These are phyloP conservation scores for Protosalanx chinensis DNA, from an alignment of 2,797 vertebrate genomes.

Conservation along the genomic window DNA sequence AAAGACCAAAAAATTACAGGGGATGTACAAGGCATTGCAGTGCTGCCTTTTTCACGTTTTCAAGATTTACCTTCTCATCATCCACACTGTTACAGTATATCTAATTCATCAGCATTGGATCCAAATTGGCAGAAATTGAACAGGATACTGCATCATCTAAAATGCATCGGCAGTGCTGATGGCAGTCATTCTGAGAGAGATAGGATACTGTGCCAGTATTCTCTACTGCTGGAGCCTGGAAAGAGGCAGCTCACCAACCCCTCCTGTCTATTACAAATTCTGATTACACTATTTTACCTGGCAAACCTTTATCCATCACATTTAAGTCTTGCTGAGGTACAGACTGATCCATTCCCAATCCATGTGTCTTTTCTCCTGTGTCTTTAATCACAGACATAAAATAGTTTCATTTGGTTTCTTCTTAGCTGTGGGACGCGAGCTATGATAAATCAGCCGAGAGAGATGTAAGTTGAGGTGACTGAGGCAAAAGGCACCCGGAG, in stretches of 20 bases:
- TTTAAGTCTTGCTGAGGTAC: background rate
- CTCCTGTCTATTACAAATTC: background rate
- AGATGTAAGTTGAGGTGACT: conserved; percentile 43
- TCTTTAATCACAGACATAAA: background rate
- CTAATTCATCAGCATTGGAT: background rate
- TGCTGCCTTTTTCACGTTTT: background rate
- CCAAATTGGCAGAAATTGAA: background rate
- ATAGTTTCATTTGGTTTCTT: conserved; percentile 24
- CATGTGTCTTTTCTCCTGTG: conserved; percentile 1
- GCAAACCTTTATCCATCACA: background rate
- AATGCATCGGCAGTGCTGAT: conserved; percentile 27
- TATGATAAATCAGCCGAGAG: conserved; percentile 27
- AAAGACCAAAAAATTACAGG: background rate
- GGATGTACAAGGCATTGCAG: no score
- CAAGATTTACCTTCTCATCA: background rate
- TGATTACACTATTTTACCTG: conserved; percentile 4
- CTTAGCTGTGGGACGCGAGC: conserved; percentile 16
- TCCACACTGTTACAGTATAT: background rate
- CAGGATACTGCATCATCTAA: conserved; percentile 4
- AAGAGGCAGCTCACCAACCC: no score
- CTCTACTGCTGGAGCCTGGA: no score
- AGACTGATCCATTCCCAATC: background rate
- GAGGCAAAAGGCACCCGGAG: conserved; percentile 38
- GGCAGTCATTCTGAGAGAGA: conserved; percentile 6
- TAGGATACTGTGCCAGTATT: background rate